Evolutionary conservation across 2,797 vertebrate genomes (phyloP).

Genomic region (Bucorvus abyssinicus): DNA sequence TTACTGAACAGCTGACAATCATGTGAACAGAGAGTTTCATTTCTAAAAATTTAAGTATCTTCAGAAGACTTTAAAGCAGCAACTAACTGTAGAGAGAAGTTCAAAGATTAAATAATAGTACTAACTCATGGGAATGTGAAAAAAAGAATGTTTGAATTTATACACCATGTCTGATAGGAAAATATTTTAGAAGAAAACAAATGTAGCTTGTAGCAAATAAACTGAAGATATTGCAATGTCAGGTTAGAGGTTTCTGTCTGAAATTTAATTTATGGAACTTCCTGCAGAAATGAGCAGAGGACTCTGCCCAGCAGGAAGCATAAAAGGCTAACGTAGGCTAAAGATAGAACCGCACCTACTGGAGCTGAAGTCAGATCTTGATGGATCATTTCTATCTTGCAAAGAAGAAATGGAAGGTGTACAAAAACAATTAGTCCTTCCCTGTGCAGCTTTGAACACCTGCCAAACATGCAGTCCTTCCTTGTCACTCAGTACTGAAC

Average conservation of each 20-base stretch:
- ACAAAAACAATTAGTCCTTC: neutral
- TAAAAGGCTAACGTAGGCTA: neutral
- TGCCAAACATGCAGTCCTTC: neutral
- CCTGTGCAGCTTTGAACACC: neutral
- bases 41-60: neutral
- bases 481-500: neutral
- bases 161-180: neutral
- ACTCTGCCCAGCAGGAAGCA: neutral
- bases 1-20: neutral
- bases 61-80: neutral
- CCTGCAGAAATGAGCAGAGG: neutral
- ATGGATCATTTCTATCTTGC: neutral
- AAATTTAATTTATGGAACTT: neutral
- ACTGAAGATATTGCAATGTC: neutral
- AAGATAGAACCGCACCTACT: neutral
- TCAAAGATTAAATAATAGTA: neutral
- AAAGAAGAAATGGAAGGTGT: neutral
- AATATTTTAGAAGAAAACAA: neutral
- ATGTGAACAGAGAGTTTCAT: neutral
- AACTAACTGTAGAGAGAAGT: neutral
- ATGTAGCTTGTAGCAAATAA: neutral
- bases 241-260: neutral
- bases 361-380: neutral
- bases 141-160: neutral
- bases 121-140: neutral